Base-by-base conservation (phyloP, 2,888 invertebrate genomes). In the Zele albiditarsus region DNA sequence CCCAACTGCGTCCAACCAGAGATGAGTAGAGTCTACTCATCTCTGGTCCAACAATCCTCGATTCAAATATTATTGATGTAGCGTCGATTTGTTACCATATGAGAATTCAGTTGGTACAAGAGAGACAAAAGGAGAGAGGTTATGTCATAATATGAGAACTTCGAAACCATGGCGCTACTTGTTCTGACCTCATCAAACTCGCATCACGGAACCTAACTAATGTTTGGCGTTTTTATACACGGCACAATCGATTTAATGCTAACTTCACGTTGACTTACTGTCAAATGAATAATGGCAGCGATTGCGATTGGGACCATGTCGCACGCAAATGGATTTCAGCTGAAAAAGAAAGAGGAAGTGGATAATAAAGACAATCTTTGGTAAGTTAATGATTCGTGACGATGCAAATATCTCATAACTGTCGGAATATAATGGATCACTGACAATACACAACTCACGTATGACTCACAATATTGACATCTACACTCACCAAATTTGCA, bases 361-460 rank as follows among this genome's bases (percentile, higher is more conserved):
- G 92, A 92, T 82, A 90, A 89, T 86, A 92, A 93, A 90, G 93
- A 93, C 86, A 93, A 93, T 90, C 90, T 93, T 88, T 93, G 93
- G 93, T 93, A 92, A 71, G 84, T 83, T 74, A 65, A 68, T 49
- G 25, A 62, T 63, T 23, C 49, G 3, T 6, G 14, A 49, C 23
- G 46, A 46, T 23, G 1, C 14, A 31, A 42, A 20, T 57, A 0
- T 31, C 6, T 6, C 6, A 33, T 31, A 3, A 31, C 3, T 57
- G 27, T n/a, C n/a, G 20, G 14, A 42, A n/a, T 10, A 20, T 20
- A 12, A 42, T 27, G n/a, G 49, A 53, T n/a, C 20, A 42, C 23
- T 42, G 20, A 46, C 14, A 10, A 33, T 31, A 63, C 20, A n/a
- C 20, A 33, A 63, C 20, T 33, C 12, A 33, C 20, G 60, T 33